Evolutionary conservation across 2,888 invertebrate genomes (phyloP).

Genomic region (Cacoxenus indagator): DNA sequence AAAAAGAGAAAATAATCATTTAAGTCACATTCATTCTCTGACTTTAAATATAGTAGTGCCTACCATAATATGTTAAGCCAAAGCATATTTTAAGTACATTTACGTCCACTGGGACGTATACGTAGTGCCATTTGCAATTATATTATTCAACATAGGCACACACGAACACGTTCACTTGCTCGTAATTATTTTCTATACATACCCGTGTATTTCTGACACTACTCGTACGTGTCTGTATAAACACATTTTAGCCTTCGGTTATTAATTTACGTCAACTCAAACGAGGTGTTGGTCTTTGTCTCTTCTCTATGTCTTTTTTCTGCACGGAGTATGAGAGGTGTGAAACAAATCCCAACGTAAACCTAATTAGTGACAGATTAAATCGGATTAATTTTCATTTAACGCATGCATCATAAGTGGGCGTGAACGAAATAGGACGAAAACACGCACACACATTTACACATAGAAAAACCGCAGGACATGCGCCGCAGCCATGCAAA

Average conservation of each 20-base stretch:
- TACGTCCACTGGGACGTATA: too few species aligned
- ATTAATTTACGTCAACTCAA: background rate
- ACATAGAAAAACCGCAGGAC: background rate
- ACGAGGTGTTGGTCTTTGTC: background rate
- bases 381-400: slow-evolving; percentile 65
- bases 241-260: slow-evolving; percentile 6
- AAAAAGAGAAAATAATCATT: too few species aligned
- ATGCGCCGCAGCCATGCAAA: background rate
- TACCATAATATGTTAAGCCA: too few species aligned
- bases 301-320: slow-evolving; percentile 3
- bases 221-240: background rate
- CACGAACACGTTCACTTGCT: background rate
- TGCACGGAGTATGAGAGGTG: slow-evolving; percentile 41
- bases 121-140: slow-evolving; percentile 9
- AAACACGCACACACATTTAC: background rate
- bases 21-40: too few species aligned
- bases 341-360: slow-evolving; percentile 62
- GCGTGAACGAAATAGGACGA: background rate
- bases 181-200: background rate
- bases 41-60: too few species aligned
- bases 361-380: slow-evolving; percentile 64
- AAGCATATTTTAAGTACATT: too few species aligned
- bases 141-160: background rate
- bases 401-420: slow-evolving; percentile 62
- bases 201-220: background rate